These are phyloP conservation scores for Pseudomyrmex dendroicus DNA, from an alignment of 1,140 invertebrate species.

Conservation along the genomic window DNA sequence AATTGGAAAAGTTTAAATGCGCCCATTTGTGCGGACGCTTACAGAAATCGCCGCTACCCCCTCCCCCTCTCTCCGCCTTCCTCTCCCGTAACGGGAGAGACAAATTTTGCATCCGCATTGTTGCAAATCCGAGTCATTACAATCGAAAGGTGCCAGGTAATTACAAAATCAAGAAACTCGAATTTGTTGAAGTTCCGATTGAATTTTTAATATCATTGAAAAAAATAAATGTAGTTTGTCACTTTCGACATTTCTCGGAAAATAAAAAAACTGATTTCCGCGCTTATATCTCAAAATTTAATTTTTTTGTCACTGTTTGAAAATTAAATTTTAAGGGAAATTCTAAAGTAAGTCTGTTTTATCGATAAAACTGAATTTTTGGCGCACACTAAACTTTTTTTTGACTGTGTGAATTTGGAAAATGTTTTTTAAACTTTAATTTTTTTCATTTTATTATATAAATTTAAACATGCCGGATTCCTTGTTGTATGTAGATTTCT, in stretches of 20 bases:
- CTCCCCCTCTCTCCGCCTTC: not conserved
- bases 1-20: slow-evolving; percentile 77
- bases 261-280: not conserved
- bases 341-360: too few species aligned
- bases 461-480: too few species aligned
- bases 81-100: not conserved
- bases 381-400: too few species aligned
- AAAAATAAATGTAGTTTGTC: not conserved
- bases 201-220: slow-evolving; percentile 5
- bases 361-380: too few species aligned
- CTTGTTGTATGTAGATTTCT: too few species aligned
- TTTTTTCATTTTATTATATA: too few species aligned
- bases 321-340: too few species aligned
- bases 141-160: not conserved
- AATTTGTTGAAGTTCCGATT: slow-evolving; percentile 5
- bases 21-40: slow-evolving; percentile 61
- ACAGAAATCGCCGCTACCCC: slow-evolving; percentile 64
- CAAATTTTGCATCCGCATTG: slow-evolving; percentile 21
- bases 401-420: too few species aligned
- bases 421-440: too few species aligned
- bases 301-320: too few species aligned
- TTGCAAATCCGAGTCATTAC: slow-evolving; percentile 8
- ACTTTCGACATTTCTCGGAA: not conserved
- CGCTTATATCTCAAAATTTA: too few species aligned
- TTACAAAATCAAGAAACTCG: not conserved